Base-by-base conservation (phyloP, 2,888 invertebrate genomes). In the Coecobrya sp. region DNA sequence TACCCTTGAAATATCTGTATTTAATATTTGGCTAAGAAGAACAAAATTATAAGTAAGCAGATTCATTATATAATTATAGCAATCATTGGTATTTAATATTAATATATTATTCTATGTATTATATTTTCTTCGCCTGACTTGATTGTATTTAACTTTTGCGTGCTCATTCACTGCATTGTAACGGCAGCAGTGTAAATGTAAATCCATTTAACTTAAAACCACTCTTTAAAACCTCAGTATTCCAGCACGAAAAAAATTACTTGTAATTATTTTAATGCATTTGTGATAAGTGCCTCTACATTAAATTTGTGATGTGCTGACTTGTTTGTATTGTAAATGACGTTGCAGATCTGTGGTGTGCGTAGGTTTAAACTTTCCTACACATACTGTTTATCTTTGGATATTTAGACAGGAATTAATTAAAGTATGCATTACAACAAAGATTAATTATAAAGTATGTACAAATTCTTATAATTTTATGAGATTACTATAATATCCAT, bases 61-160 rank as follows among this genome's bases (percentile, higher is more conserved):
- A 7, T 4, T 4, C 36, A 36, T 36, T 36, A 36, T 36, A 36
- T 36, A 2, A 36, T 36, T 36, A 42, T 73, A 25, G 36, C n/a
- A 42, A 42, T n/a, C 10, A 36, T 11, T 42, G 11, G 42, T 73
- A 19, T n/a, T n/a, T n/a, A n/a, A n/a, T n/a, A n/a, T n/a, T n/a
- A n/a, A n/a, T n/a, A n/a, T n/a, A n/a, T n/a, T n/a, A n/a, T n/a
- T n/a, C n/a, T n/a, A 73, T 36, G 7, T 30, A 73, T 4, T 36
- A 42, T 73, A 73, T 7, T 36, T 36, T 36, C 7, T 30, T 7
- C 27, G 19, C n/a, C 19, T 73, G 73, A 73, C 73, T 73, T 73
- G 73, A 73, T 73, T 73, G 73, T 73, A n/a, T 73, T 73, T 13
- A 25, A 5, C 36, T 36, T 65, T 65, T 65, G 62, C 62, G 22